Evolutionary conservation across 2,113 vertebrate species (phyloP).

Genomic region (Nesoenas mayeri): DNA sequence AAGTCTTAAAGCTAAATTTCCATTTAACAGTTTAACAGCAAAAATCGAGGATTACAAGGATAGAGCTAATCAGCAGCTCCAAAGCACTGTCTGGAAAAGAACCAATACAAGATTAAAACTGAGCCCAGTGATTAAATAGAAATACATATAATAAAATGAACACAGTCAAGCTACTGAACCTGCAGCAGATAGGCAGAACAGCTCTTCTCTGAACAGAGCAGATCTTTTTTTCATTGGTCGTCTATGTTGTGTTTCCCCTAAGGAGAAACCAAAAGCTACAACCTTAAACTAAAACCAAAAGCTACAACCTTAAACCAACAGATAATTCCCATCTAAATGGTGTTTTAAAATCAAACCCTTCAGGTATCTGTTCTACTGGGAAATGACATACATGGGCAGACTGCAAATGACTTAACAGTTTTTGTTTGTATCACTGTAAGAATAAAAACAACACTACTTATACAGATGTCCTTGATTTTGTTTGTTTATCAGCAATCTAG

Average conservation of each 20-base stretch:
- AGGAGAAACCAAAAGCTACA: neutral
- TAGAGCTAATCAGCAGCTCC: conserved; percentile 20
- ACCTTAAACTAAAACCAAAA: neutral
- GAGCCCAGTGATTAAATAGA: neutral
- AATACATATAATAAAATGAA: neutral
- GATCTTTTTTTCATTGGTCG: neutral
- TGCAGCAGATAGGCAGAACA: neutral
- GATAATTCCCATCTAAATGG: neutral
- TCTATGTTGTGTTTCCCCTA: neutral
- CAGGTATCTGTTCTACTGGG: neutral
- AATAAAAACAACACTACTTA: neutral
- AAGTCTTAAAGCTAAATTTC: conserved; percentile 33
- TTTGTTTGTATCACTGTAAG: neutral
- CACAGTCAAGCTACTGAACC: neutral
- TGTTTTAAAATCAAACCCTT: neutral
- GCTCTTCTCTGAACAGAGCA: neutral
- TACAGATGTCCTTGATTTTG: neutral
- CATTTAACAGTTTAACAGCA: conserved; percentile 30
- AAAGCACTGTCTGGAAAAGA: conserved; percentile 37
- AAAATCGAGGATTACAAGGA: conserved; percentile 43
- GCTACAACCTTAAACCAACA: neutral
- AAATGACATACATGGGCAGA: neutral
- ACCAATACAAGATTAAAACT: conserved; percentile 35
- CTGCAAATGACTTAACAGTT: neutral
- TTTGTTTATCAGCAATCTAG: neutral